Conservation (phyloP, 2,888 invertebrate species). For the Corythucha ciliata region DNA sequence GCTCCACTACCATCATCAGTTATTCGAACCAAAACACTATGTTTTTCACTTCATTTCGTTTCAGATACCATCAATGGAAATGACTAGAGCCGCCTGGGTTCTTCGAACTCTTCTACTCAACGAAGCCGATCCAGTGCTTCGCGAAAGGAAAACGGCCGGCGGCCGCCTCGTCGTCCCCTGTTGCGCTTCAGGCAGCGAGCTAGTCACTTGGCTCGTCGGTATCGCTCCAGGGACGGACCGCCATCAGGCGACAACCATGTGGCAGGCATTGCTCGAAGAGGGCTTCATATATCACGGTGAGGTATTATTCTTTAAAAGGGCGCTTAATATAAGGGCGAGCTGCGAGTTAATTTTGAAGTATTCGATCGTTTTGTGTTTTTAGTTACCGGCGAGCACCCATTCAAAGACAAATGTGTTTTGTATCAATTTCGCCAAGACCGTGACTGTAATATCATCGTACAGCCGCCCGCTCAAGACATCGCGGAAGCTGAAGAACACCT, state of each 20-base stretch:
- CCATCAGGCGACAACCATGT: slow-evolving; percentile 68
- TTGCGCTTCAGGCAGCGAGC: slow-evolving; percentile 67
- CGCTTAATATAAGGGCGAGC: not conserved
- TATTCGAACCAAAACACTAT: not conserved
- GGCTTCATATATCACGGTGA: slow-evolving; percentile 66
- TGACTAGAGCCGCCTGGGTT: slow-evolving; percentile 60
- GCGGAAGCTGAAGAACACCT: slow-evolving; percentile 59
- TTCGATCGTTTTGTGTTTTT: slow-evolving; percentile 26
- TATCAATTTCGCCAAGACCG: slow-evolving; percentile 69
- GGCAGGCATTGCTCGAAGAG: slow-evolving; percentile 73
- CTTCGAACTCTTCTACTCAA: slow-evolving; percentile 57
- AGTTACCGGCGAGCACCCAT: slow-evolving; percentile 70
- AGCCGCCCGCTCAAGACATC: slow-evolving; percentile 51
- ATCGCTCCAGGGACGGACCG: slow-evolving; percentile 50
- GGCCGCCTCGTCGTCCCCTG: slow-evolving; percentile 52
- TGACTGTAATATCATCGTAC: slow-evolving; percentile 50
- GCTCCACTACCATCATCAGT: not conserved
- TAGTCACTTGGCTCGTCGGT: slow-evolving; percentile 69
- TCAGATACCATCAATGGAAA: slow-evolving; percentile 54
- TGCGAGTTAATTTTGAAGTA: not conserved
- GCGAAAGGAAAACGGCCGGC: slow-evolving; percentile 53
- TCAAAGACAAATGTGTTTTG: slow-evolving; percentile 71
- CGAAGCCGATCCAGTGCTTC: slow-evolving; percentile 52
- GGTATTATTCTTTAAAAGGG: slow-evolving; percentile 33
- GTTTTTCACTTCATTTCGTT: slow-evolving; percentile 17